Evolutionary conservation across 2,797 vertebrate genomes (phyloP), one percentile per base, ranked within the genome.

Genomic region (Ara ararauna): DNA sequence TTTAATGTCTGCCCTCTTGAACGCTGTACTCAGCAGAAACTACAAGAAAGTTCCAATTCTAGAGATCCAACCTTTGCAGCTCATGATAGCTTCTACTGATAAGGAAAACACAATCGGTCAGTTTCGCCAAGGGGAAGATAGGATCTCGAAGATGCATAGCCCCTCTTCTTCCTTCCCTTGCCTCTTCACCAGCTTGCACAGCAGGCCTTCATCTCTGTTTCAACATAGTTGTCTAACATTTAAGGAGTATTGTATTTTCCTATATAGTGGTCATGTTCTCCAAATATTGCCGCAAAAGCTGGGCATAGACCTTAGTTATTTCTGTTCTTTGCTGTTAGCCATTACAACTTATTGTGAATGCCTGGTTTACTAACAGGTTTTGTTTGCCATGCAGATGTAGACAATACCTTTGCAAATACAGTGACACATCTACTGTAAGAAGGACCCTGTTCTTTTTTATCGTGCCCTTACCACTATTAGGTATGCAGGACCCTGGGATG

Each of bases 101-200:
- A 96, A 90, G 56, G 74, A 93, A 91, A 96, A 95, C 91, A 89
- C 85, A 93, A 81, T 95, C 82, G 89, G 85, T 89, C 83, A 66
- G 66, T 79, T 96, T 94, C 89, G 44, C 79, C 62, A 81, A 8
- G 9, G 50, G 51, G 30, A 90, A 89, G 87, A 92, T 87, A 91
- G 24, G 82, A 92, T 95, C 96, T 96, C 53, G 81, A 89, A 93
- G 81, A 92, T 72, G 61, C 53, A 81, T 54, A 89, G 38, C 40
- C 29, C 13, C 26, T 91, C 62, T 94, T 32, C 70, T 87, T 40
- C 26, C 14, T 86, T 71, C 29, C 40, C 36, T 89, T 81, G 45
- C 68, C 62, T 81, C 90, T 67, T 58, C 6, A 0, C 20, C 15
- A 36, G 23, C 32, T 10, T 47, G 47, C 80, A 61, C 44, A 73